Percentiles rank a stretch among this genome's conserved stretches.
Evolutionary conservation across 2,888 invertebrate species (phyloP).

Genomic region (Taenaris catops): DNA sequence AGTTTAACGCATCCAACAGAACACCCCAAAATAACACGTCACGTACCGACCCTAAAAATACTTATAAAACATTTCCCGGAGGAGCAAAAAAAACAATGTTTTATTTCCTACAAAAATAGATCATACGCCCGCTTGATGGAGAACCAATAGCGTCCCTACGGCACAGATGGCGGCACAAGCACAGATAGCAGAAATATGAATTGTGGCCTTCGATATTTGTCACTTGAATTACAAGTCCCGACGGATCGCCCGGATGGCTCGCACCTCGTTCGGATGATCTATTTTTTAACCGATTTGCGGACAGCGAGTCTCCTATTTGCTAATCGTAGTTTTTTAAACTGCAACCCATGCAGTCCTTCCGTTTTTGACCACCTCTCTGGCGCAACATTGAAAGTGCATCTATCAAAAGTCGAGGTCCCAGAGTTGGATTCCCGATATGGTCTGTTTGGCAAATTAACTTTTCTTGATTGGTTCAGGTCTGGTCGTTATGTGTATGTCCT

Average conservation of each 20-base stretch:
- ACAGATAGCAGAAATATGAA: constrained; percentile 78
- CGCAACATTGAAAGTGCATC: too few relatives aligned
- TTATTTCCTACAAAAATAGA: constrained; percentile 76
- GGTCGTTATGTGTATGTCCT: too few relatives aligned
- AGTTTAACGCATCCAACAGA: constrained; percentile 9
- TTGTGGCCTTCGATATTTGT: constrained; percentile 79
- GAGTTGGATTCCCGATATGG: too few relatives aligned
- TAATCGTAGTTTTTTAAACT: constrained; percentile 4
- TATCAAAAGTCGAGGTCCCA: too few relatives aligned
- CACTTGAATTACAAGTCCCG: constrained; percentile 78
- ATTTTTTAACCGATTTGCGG: constrained; percentile 50
- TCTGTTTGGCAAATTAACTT: too few relatives aligned
- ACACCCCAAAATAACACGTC: constrained; percentile 44
- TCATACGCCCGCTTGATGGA: constrained; percentile 73
- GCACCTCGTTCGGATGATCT: constrained; percentile 72
- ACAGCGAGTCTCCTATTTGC: constrained; percentile 8
- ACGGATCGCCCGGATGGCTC: constrained; percentile 56
- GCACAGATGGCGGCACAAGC: constrained; percentile 75
- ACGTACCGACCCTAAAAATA: constrained; percentile 67
- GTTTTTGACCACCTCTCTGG: too few relatives aligned
- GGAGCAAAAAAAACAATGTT: constrained; percentile 65
- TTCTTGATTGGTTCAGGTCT: too few relatives aligned
- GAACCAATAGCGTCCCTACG: constrained; percentile 74
- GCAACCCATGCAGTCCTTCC: too few relatives aligned
- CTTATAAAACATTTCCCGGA: constrained; percentile 72